A percentile compares a stretch with the other conserved stretches of the same genome.
Evolutionary conservation across 2,888 invertebrate species (phyloP).

Genomic region (Agonum fuliginosum): DNA sequence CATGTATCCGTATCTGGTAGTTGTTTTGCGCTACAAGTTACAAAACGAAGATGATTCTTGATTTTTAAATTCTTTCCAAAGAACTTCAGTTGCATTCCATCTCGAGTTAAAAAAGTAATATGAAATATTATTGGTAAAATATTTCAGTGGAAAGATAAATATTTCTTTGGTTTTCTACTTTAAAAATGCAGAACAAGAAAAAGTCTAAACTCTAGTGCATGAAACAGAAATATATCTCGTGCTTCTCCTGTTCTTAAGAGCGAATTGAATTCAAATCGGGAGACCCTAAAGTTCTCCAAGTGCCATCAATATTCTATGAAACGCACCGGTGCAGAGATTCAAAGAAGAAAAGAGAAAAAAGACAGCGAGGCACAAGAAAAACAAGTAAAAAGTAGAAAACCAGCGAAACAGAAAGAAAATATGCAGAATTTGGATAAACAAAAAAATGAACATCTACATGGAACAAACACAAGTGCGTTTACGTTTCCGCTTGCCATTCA

Average conservation of each 20-base stretch:
- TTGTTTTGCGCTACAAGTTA: too few relatives aligned
- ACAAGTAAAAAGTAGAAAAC: slow-evolving; percentile 23
- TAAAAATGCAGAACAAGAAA: slow-evolving; percentile 39
- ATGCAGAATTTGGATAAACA: slow-evolving; percentile 43
- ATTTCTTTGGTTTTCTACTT: slow-evolving; percentile 23
- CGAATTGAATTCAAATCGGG: slow-evolving; percentile 58
- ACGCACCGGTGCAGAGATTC: slow-evolving; percentile 58
- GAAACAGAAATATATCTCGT: slow-evolving; percentile 55
- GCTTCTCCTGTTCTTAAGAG: slow-evolving; percentile 55
- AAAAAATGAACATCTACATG: background rate
- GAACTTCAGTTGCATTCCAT: slow-evolving; percentile 8
- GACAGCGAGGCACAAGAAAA: slow-evolving; percentile 8
- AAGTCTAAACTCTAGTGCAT: slow-evolving; percentile 47
- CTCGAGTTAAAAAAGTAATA: slow-evolving; percentile 1
- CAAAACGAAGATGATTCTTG: too few relatives aligned
- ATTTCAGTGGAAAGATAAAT: slow-evolving; percentile 46
- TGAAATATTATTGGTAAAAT: slow-evolving; percentile 45
- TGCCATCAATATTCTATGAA: slow-evolving; percentile 60
- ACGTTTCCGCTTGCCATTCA: too few relatives aligned
- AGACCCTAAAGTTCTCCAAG: slow-evolving; percentile 58
- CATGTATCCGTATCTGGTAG: too few relatives aligned
- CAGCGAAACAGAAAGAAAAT: slow-evolving; percentile 42
- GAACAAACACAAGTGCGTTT: background rate
- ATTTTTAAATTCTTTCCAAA: too few relatives aligned
- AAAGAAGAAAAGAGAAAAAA: slow-evolving; percentile 9